Conservation (phyloP, 2,113 vertebrate species). For the Microtus richardsoni region DNA sequence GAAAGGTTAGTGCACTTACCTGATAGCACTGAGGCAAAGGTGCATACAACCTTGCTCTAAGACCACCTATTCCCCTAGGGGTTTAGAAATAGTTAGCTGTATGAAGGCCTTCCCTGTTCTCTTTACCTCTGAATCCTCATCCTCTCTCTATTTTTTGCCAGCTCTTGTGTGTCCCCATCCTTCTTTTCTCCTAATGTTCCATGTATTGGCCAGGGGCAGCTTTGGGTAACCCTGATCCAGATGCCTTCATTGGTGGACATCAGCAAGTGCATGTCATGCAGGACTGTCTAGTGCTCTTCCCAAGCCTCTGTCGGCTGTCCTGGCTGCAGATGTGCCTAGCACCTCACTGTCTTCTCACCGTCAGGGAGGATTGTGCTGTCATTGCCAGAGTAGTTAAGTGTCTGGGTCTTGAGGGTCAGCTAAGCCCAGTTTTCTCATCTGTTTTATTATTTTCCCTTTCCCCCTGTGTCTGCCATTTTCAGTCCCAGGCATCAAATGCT, state of each 20-base stretch:
- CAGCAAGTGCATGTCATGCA: neutral
- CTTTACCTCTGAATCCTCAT: neutral
- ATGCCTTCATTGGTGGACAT: neutral
- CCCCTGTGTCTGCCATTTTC: neutral
- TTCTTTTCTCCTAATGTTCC: fast-evolving
- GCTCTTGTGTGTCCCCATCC: neutral
- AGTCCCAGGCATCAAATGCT: neutral
- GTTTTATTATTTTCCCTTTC: neutral
- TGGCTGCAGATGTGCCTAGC: neutral
- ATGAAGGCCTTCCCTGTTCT: neutral
- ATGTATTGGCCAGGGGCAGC: neutral
- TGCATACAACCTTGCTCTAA: neutral
- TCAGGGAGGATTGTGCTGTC: fast-evolving
- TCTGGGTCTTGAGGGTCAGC: neutral
- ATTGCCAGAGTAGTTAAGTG: no score
- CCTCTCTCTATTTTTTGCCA: neutral
- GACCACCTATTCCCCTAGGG: neutral
- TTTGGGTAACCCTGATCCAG: neutral
- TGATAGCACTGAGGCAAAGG: neutral
- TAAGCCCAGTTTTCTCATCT: neutral
- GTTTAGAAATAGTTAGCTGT: neutral
- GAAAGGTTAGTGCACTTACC: neutral
- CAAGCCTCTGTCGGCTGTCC: neutral
- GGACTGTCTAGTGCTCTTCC: neutral
- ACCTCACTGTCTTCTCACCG: neutral